These are phyloP conservation scores for Nymphalis c-album DNA, from an alignment of 2,888 invertebrate species.

Conservation along the genomic window DNA sequence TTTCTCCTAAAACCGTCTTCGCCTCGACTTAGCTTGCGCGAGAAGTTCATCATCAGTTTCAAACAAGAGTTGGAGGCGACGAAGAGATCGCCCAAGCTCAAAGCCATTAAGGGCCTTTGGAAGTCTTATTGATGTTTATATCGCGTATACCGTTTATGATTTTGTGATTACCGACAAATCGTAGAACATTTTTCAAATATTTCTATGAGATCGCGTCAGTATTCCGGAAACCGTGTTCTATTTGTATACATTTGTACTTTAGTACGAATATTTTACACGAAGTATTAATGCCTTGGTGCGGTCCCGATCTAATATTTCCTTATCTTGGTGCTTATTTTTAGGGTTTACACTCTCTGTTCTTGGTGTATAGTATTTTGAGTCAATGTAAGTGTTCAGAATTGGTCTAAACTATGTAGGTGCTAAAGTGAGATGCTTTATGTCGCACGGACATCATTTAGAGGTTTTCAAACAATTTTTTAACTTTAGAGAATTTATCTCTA, in stretches of 20 bases:
- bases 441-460: slow-evolving; percentile 12
- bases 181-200: background rate
- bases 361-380: slow-evolving; percentile 40
- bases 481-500: slow-evolving; percentile 26
- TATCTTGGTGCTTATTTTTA: slow-evolving; percentile 42
- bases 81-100: slow-evolving; percentile 72
- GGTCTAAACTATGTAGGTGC: slow-evolving; percentile 75
- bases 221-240: background rate
- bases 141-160: slow-evolving; percentile 17
- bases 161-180: slow-evolving; percentile 26
- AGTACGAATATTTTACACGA: slow-evolving; percentile 3
- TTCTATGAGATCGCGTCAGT: slow-evolving; percentile 3
- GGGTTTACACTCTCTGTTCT: slow-evolving; percentile 21
- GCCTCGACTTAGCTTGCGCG: slow-evolving; percentile 69
- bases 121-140: slow-evolving; percentile 66
- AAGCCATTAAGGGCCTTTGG: slow-evolving; percentile 77
- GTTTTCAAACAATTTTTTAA: slow-evolving; percentile 19
- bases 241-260: slow-evolving; percentile 13
- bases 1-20: slow-evolving; percentile 72
- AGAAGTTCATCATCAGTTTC: slow-evolving; percentile 75
- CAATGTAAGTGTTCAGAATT: slow-evolving; percentile 74
- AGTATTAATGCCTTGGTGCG: background rate
- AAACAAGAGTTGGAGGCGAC: slow-evolving; percentile 75
- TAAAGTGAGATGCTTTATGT: slow-evolving; percentile 47
- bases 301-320: slow-evolving; percentile 28